Conservation (phyloP, 2,888 invertebrate genomes). For the Theodoxus fluviatilis region DNA sequence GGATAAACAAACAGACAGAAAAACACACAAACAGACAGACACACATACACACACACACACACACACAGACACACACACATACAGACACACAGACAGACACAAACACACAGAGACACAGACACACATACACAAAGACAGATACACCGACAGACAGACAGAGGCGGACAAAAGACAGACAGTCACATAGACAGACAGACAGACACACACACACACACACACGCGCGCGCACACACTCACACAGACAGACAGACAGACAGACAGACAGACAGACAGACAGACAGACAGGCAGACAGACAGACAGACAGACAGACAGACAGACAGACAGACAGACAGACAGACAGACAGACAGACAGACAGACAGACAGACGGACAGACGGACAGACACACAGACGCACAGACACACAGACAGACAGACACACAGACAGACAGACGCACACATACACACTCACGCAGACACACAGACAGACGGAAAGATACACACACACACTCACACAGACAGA, state of each 20-base stretch:
- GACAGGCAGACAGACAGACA: no score
- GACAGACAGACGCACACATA: conserved; percentile 19
- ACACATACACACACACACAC: conserved; percentile 12
- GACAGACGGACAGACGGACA: conserved; percentile 21
- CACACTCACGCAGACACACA: conserved; percentile 12
- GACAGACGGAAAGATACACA: conserved; percentile 21
- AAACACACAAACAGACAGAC: not conserved
- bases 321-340: not conserved
- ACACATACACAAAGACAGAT: conserved; percentile 1
- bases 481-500: conserved; percentile 7
- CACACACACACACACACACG: not conserved
- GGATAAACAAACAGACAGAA: conserved; percentile 4
- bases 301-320: conserved; percentile 11
- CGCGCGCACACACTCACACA: not conserved
- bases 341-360: conserved; percentile 19
- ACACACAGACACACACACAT: not conserved
- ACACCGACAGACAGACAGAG: not conserved
- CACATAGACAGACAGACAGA: not conserved
- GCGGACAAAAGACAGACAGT: not conserved
- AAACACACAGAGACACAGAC: not conserved
- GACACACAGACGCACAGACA: conserved; percentile 22
- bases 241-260: no score
- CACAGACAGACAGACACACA: conserved; percentile 13
- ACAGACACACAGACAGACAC: conserved; percentile 1
- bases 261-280: no score